These are phyloP conservation scores for Tiliqua scincoides DNA, from an alignment of 2,113 vertebrate genomes.

Conservation along the genomic window DNA sequence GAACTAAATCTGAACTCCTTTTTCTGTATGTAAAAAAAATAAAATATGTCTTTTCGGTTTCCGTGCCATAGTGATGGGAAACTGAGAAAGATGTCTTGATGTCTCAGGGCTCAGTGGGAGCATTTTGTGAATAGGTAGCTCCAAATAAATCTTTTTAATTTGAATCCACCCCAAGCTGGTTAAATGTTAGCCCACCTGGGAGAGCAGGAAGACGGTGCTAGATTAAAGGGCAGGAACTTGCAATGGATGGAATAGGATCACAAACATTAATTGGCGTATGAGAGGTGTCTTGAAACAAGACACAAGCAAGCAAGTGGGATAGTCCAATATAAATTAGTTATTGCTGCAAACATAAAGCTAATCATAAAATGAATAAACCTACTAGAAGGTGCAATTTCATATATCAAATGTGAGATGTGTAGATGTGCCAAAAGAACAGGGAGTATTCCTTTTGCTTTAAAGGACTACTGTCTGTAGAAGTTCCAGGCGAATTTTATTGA, in stretches of 20 bases:
- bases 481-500: slow-evolving; percentile 54
- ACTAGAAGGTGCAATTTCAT: neutral
- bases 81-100: neutral
- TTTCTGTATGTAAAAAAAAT: neutral
- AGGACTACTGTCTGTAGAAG: slow-evolving; percentile 47
- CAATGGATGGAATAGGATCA: neutral
- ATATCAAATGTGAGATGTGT: neutral
- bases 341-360: too few species aligned
- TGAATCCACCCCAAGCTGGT: neutral
- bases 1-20: slow-evolving; percentile 50
- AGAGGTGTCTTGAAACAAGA: neutral
- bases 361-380: neutral
- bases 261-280: neutral
- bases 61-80: neutral
- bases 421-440: neutral
- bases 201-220: neutral
- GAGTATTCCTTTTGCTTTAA: slow-evolving; percentile 36
- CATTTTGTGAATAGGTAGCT: neutral
- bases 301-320: neutral
- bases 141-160: neutral
- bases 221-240: neutral
- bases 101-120: neutral
- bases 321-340: neutral
- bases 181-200: neutral
- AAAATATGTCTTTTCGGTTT: slow-evolving; percentile 11